A percentile compares a stretch with the other conserved stretches of the same genome.
Conservation (phyloP, 1,140 invertebrate species). For the Berghia stephanieae region DNA sequence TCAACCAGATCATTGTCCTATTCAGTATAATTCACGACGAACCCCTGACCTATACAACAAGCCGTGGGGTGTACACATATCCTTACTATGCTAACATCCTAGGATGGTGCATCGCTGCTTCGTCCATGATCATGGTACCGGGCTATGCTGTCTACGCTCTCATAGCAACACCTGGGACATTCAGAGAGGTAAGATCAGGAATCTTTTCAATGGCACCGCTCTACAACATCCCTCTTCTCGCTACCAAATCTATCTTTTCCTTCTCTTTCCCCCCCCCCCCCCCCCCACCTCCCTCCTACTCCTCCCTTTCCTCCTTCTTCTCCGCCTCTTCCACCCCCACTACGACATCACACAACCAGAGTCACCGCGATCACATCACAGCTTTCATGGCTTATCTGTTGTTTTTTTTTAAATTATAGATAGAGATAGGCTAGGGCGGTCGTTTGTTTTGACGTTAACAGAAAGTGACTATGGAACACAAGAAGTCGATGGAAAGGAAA, state of each 20-base stretch:
- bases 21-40: slow-evolving; percentile 77
- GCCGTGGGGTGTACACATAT: slow-evolving; percentile 77
- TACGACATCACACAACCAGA: no score
- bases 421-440: no score
- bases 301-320: neutral
- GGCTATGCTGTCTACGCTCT: slow-evolving; percentile 52
- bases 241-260: no score
- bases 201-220: neutral
- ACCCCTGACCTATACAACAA: slow-evolving; percentile 73
- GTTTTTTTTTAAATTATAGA: no score
- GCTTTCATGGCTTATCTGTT: no score
- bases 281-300: neutral
- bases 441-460: no score
- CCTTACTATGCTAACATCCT: slow-evolving; percentile 90
- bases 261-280: no score
- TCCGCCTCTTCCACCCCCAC: no score
- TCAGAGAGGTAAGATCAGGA: slow-evolving; percentile 43
- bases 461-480: no score
- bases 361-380: no score
- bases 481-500: no score
- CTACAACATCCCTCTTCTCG: no score
- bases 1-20: slow-evolving; percentile 79
- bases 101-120: slow-evolving; percentile 91
- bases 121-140: slow-evolving; percentile 88
- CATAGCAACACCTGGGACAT: slow-evolving; percentile 37